Conservation (phyloP, 30 jellyfish, hydroid and myxozoan genomes). For the Hydractinia symbiolongicarpus region DNA sequence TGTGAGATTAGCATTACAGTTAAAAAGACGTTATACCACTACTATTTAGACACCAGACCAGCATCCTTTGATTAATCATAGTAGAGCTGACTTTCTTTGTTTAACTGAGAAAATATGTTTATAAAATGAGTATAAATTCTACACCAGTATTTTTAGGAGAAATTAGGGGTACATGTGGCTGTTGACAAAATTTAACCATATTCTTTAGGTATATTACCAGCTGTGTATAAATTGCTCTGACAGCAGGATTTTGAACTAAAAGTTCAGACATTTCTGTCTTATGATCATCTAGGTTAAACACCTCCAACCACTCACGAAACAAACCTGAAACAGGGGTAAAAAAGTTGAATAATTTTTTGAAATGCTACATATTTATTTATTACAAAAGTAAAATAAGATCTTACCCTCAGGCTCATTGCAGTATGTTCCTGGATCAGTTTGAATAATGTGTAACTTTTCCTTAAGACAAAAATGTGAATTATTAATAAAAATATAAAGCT, state of each 20-base stretch:
- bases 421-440: conserved; percentile 66
- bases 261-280: conserved; percentile 71
- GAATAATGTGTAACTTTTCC: conserved; percentile 51
- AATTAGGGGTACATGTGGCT: too few species aligned
- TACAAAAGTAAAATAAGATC: not conserved
- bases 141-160: too few species aligned
- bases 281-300: conserved; percentile 58
- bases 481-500: too few species aligned
- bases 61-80: too few species aligned
- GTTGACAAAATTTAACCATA: not conserved
- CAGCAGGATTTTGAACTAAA: conserved; percentile 50
- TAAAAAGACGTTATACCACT: too few species aligned
- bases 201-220: conserved; percentile 30
- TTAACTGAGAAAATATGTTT: not conserved
- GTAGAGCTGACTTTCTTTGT: not conserved
- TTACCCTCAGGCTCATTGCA: conserved; percentile 86
- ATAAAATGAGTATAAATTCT: not conserved
- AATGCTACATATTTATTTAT: not conserved
- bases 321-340: conserved; percentile 1
- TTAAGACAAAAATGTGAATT: not conserved
- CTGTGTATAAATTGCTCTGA: conserved; percentile 61
- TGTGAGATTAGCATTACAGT: too few species aligned
- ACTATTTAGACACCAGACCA: too few species aligned
- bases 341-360: not conserved
- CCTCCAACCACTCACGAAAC: conserved; percentile 48